Percentiles rank a stretch among this genome's conserved stretches.
phyloP scores from a whole-genome alignment of 2,113 vertebrate species.

The Coracopsis vasa region DNA sequence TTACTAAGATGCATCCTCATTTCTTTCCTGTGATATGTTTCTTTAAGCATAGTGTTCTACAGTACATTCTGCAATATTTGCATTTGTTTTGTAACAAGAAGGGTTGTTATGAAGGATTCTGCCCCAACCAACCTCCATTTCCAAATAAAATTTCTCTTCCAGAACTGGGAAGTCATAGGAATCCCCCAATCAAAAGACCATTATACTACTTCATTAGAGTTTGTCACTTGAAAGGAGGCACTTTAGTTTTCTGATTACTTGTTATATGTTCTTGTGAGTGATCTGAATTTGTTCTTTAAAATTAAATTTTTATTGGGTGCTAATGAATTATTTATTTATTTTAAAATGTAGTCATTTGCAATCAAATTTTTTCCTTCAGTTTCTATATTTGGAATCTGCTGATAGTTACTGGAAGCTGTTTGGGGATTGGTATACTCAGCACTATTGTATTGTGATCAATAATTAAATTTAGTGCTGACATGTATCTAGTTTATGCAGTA shows the following conservation, averaged over 20 bases:
- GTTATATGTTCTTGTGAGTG: slow-evolving; percentile 21
- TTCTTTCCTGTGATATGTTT: background rate
- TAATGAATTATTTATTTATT: slow-evolving; percentile 82
- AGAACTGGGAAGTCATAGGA: background rate
- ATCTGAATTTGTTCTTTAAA: slow-evolving; percentile 64
- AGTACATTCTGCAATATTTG: background rate
- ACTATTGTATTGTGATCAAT: slow-evolving; percentile 95
- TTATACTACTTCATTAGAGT: slow-evolving; percentile 43
- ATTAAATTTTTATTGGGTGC: slow-evolving; percentile 75
- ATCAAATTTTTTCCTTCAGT: slow-evolving; percentile 71
- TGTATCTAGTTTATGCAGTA: slow-evolving; percentile 82
- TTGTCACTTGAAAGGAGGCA: slow-evolving; percentile 38
- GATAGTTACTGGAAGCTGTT: slow-evolving; percentile 86
- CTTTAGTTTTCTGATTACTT: slow-evolving; percentile 51
- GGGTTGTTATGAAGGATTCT: background rate
- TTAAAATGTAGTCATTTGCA: slow-evolving; percentile 73
- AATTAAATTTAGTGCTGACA: slow-evolving; percentile 92
- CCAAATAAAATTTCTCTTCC: slow-evolving; percentile 27
- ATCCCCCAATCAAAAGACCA: background rate
- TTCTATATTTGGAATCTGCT: slow-evolving; percentile 86
- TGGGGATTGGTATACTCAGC: slow-evolving; percentile 85
- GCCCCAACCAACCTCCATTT: background rate
- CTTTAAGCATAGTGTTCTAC: background rate
- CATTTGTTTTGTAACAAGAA: background rate
- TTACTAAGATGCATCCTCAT: background rate